phyloP scores from a whole-genome alignment of 1,140 invertebrate genomes.

The Leptoteleia sp. region DNA sequence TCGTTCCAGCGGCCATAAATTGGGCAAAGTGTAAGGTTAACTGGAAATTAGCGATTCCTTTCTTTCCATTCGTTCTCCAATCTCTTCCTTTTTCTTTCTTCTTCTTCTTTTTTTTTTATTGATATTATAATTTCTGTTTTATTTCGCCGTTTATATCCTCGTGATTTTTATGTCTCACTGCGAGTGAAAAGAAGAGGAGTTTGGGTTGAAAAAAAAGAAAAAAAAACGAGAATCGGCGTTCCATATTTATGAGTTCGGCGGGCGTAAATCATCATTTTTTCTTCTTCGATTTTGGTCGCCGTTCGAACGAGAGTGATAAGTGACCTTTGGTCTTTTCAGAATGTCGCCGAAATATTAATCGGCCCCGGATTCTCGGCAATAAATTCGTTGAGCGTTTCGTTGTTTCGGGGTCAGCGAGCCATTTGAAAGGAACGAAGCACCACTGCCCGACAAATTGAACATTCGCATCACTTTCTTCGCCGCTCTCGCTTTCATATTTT shows the following conservation, averaged over 20 bases:
- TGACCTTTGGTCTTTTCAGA: conserved; percentile 22
- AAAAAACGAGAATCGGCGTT: too few species aligned
- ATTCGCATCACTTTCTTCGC: conserved; percentile 73
- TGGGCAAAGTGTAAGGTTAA: neutral
- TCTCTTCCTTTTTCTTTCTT: too few species aligned
- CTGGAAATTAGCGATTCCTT: too few species aligned
- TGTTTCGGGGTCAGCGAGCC: conserved; percentile 66
- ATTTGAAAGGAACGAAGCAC: conserved; percentile 65
- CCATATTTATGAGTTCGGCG: too few species aligned
- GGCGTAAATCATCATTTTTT: too few species aligned
- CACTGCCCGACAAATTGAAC: conserved; percentile 67
- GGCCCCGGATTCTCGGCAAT: neutral
- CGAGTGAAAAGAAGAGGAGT: too few species aligned
- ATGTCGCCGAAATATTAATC: conserved; percentile 34
- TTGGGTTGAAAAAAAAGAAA: too few species aligned
- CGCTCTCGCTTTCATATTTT: conserved; percentile 60
- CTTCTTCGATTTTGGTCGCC: too few species aligned
- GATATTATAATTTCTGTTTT: too few species aligned
- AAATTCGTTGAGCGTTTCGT: conserved; percentile 31
- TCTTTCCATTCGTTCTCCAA: too few species aligned
- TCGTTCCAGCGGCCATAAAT: neutral
- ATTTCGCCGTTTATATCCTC: too few species aligned
- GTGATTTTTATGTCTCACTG: too few species aligned
- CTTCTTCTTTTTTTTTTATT: neutral
- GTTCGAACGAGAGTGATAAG: conserved; percentile 5